Base-by-base conservation (phyloP, 2,113 vertebrate genomes). In the Cheirogaleus medius region DNA sequence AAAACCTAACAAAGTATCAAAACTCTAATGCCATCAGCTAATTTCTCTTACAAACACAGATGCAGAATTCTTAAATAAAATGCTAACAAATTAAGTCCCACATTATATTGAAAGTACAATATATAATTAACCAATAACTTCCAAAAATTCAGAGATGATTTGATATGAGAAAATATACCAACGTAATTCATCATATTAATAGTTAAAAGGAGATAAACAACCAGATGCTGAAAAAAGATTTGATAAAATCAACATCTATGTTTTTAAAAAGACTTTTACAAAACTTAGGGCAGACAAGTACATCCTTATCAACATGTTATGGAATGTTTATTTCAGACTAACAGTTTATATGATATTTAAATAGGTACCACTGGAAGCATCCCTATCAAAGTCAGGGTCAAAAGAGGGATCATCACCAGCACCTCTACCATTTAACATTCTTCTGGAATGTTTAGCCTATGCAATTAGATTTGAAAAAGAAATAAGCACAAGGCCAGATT, bases 41-140 rank as follows among this genome's bases (percentile, higher is more conserved):
- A 69, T 92, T 92, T 95, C 74, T 91, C 20, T 84, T 87, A 63
- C 13, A 80, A 44, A 91, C 34, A 93, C 47, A 95, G 74, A 91
- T 92, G 23, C 52, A 78, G 49, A 95, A 68, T 89, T 95, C 58
- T 78, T 85, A 77, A 94, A 73, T 69, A 93, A 66, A 93, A 80
- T 66, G 49, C 58, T 73, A 81, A 54, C 56, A 90, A 81, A 69
- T 87, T 37, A 90, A 91, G 96, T 58, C 14, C 9, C 39, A 39
- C 10, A 29, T 69, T 84, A 60, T 78, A 78, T 87, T 83, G 42
- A 94, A 94, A 77, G 60, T 81, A 64, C 17, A 89, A 77, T 54
- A n/a, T 76, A 6, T 52, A 90, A 89, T 92, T 86, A 87, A 78
- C 8, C 15, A 68, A 49, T 87, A 74, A 76, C 21, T 78, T 73